phyloP scores from a whole-genome alignment of 2,888 invertebrate genomes.

The Sarcophaga variegata region DNA sequence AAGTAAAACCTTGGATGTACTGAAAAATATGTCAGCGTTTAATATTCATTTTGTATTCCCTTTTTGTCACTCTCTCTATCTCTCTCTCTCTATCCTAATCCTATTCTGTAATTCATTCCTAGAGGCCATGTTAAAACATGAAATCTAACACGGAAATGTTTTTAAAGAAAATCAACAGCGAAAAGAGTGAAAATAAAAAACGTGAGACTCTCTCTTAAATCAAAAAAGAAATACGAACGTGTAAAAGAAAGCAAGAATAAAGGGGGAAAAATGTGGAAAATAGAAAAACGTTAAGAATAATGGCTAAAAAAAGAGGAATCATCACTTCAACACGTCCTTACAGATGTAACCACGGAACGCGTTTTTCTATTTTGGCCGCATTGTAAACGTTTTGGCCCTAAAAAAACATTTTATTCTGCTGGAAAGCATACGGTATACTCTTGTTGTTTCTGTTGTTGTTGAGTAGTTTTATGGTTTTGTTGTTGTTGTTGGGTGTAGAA shows the following conservation, averaged over 20 bases:
- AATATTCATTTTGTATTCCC: too few species aligned
- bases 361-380: slow-evolving; percentile 65
- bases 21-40: too few species aligned
- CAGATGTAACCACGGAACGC: slow-evolving; percentile 65
- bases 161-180: slow-evolving; percentile 48
- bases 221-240: slow-evolving; percentile 52
- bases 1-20: too few species aligned
- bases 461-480: neutral
- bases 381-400: slow-evolving; percentile 68
- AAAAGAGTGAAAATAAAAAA: slow-evolving; percentile 15
- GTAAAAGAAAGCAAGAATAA: neutral
- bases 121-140: slow-evolving; percentile 42
- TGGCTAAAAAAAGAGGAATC: slow-evolving; percentile 55
- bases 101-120: slow-evolving; percentile 32
- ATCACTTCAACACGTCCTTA: slow-evolving; percentile 69
- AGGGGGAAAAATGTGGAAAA: slow-evolving; percentile 3
- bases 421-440: neutral
- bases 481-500: slow-evolving; percentile 6
- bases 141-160: slow-evolving; percentile 61
- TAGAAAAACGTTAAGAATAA: neutral
- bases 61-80: too few species aligned
- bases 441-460: slow-evolving; percentile 41
- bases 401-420: slow-evolving; percentile 49
- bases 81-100: neutral
- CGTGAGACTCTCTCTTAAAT: slow-evolving; percentile 49